Percentiles rank a stretch among this genome's conserved stretches.
These are phyloP conservation scores for Gastracanthus pulcherrimus DNA, from an alignment of 2,888 invertebrate species.

Conservation along the genomic window DNA sequence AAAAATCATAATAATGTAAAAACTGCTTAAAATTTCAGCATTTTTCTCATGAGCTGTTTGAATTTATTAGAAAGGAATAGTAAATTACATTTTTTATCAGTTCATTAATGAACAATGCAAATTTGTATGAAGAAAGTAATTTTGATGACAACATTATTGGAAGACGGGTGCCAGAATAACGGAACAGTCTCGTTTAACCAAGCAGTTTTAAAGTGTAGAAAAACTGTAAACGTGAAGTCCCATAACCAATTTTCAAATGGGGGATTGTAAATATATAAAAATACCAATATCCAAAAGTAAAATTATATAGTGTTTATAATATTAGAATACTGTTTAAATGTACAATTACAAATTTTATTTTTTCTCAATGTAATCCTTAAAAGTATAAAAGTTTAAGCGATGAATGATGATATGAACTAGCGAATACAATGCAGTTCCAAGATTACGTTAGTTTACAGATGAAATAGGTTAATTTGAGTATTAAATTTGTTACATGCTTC, in stretches of 20 bases:
- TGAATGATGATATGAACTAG: constrained; percentile 47
- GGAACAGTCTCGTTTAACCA: constrained; percentile 57
- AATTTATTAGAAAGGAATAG: not conserved
- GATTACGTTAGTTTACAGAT: constrained; percentile 23
- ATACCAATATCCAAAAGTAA: constrained; percentile 23
- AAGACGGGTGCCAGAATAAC: constrained; percentile 14
- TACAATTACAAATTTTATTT: constrained; percentile 6
- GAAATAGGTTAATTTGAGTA: not conserved
- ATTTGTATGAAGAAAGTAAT: not conserved
- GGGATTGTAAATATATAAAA: constrained; percentile 11
- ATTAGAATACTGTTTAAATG: not conserved
- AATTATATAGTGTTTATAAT: constrained; percentile 2
- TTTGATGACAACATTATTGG: not conserved
- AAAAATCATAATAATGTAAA: constrained; percentile 4
- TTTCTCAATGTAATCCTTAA: not conserved
- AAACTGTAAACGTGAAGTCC: constrained; percentile 36
- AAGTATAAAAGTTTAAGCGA: constrained; percentile 30
- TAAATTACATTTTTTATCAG: not conserved
- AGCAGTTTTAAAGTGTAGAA: constrained; percentile 39
- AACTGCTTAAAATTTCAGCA: not conserved
- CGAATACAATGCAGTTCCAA: constrained; percentile 41
- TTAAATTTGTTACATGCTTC: constrained; percentile 36
- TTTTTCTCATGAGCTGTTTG: constrained; percentile 8
- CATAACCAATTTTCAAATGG: constrained; percentile 48
- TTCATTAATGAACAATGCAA: not conserved